phyloP scores from a whole-genome alignment of 2,797 vertebrate species.

The Euthynnus affinis region DNA sequence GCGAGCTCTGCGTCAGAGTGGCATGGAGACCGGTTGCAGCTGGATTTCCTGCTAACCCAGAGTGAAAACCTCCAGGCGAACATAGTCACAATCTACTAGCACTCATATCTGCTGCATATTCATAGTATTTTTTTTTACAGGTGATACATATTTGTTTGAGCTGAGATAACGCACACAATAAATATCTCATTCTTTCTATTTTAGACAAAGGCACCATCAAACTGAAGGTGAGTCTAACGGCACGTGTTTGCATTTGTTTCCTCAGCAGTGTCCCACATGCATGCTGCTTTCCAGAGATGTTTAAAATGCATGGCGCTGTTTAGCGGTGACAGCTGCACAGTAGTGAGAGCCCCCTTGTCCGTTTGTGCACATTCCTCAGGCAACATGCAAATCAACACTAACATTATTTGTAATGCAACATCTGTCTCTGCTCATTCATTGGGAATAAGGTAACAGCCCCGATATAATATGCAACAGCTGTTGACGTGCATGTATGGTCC shows the following conservation, averaged over 20 bases:
- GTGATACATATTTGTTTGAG: slow-evolving; percentile 3
- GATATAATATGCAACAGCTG: slow-evolving; percentile 82
- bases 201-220: slow-evolving; percentile 94
- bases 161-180: not conserved
- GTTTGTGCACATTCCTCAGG: slow-evolving; percentile 76
- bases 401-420: slow-evolving; percentile 81
- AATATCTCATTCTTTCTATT: slow-evolving; percentile 63
- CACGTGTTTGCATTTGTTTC: slow-evolving; percentile 20
- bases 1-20: slow-evolving; percentile 50
- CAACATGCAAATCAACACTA: slow-evolving; percentile 81
- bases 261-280: slow-evolving; percentile 21
- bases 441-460: slow-evolving; percentile 83
- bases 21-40: slow-evolving; percentile 61
- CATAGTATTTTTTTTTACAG: slow-evolving; percentile 12
- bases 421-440: slow-evolving; percentile 83
- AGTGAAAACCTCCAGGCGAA: slow-evolving; percentile 27
- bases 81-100: slow-evolving; percentile 6
- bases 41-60: slow-evolving; percentile 47
- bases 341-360: slow-evolving; percentile 73
- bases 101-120: slow-evolving; percentile 19
- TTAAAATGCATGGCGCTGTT: slow-evolving; percentile 52
- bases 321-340: slow-evolving; percentile 78
- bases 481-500: slow-evolving; percentile 80
- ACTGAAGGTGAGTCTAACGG: slow-evolving; percentile 89
- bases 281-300: slow-evolving; percentile 39